phyloP scores from a whole-genome alignment of 2,113 vertebrate genomes.

The Psilopsiagon aymara region DNA sequence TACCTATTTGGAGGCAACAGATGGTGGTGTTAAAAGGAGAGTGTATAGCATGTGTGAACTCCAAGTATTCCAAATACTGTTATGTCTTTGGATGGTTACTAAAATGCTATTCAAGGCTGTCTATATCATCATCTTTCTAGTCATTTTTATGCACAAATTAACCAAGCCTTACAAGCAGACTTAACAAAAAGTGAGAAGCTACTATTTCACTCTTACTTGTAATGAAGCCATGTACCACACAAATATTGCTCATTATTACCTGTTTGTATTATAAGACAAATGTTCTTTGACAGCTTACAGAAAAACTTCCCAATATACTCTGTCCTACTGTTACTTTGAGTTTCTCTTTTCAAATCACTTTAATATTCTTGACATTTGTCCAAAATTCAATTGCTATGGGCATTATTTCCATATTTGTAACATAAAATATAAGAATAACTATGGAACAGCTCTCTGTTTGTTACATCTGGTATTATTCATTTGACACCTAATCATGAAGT shows the following conservation, averaged over 20 bases:
- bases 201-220: not conserved
- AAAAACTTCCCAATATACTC: not conserved
- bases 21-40: not conserved
- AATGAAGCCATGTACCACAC: not conserved
- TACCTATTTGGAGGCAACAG: not conserved
- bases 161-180: not conserved
- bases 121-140: not conserved
- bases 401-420: not conserved
- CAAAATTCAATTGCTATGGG: not conserved
- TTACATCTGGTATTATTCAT: not conserved
- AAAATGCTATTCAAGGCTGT: not conserved
- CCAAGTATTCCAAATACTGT: not conserved
- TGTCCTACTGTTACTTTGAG: not conserved
- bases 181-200: not conserved
- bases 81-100: not conserved
- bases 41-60: not conserved
- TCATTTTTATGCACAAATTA: not conserved
- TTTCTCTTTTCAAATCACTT: not conserved
- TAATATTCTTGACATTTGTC: conserved; percentile 4
- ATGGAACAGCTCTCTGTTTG: not conserved
- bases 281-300: not conserved
- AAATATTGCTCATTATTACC: not conserved
- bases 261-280: not conserved
- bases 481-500: not conserved
- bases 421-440: not conserved